Base-by-base conservation (phyloP, 2,113 vertebrate genomes). In the Tenrec ecaudatus region DNA sequence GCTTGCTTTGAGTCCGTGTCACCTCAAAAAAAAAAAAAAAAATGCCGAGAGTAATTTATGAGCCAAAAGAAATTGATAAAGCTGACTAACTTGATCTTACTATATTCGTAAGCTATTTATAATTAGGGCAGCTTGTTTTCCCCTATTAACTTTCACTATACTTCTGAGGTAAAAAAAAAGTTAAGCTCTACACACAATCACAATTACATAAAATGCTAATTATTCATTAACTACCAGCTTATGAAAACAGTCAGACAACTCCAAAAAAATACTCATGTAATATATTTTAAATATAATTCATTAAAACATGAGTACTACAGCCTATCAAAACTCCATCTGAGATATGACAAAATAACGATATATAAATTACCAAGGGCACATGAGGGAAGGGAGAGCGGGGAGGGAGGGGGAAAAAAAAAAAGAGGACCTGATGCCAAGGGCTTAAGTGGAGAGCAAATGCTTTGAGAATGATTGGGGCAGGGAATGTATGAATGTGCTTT, bases 111-210 rank as follows among this genome's bases (percentile, higher is more conserved):
- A 90, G 31, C 57, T 88, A 4, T 93, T 95, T 87, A 92, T 69
- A 92, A 66, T 43, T 9, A 75, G 36, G 31, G 57, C 33, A 87
- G 81, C 31, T 29, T 88, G 16, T 53, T 89, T 77, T 40, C 25
- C 31, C 43, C n/a, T 36, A 62, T 5, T n/a, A 27, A 88, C 17
- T 88, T 92, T 66, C 25, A 93, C 69, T 92, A 73, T 66, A 87
- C 36, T 96, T 76, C 78, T 93, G 81, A 91, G n/a, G 95, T 91
- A 15, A 87, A 75, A 94, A 40, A 88, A 90, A 94, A 76, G 15
- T 22, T 80, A 80, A 88, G 38, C 29, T 92, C 31, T 87, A 79
- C 27, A 71, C 62, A 93, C 53, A 95, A 73, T 80, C 58, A 84
- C 16, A 92, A 88, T 23, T 75, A 38, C 33, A 76, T 38, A 76